Base-by-base conservation (phyloP, 2,113 vertebrate species). In the Malurus cyaneus region DNA sequence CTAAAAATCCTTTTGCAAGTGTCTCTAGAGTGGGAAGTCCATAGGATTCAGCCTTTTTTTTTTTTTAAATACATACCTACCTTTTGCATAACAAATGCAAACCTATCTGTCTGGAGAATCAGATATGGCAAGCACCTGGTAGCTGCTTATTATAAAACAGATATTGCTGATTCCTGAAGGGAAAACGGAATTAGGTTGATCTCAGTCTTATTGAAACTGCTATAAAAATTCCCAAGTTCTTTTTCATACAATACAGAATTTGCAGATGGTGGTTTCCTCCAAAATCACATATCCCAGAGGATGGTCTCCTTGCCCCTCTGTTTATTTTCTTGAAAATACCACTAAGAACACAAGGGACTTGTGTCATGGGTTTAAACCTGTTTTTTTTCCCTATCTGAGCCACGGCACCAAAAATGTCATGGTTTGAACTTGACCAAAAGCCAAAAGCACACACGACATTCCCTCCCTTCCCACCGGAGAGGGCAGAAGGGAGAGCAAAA, bases 321-420 rank as follows among this genome's bases (percentile, higher is more conserved):
- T 82, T 90, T 96, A 42, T 92, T 94, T 88, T 90, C 56, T 86
- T 92, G 65, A 93, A 88, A 89, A 60, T 70, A 86, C 67, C 41
- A 50, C 61, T 79, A 81, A 80, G 66, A 95, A 67, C 76, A 69
- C 60, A 88, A 74, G 88, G 61, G 83, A 69, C 53, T 90, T 36
- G 36, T 36, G 36, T 36, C 36, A 9, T 36, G 36, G 36, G 36
- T 36, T 36, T 36, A 36, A 36, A 36, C 36, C 36, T 36, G 36
- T 36, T 36, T 36, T 36, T 36, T 36, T 36, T n/a, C 36, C 36
- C 36, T 36, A 36, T 36, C 36, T 36, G 36, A 36, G 36, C 9
- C 36, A 36, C 36, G 36, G 36, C 36, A 36, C 8, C 36, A 36
- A 36, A 36, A 36, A 36, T 36, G 36, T 36, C 8, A 9, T 36